Evolutionary conservation across 2,113 vertebrate genomes (phyloP).

Genomic region (Climacteris rufus): DNA sequence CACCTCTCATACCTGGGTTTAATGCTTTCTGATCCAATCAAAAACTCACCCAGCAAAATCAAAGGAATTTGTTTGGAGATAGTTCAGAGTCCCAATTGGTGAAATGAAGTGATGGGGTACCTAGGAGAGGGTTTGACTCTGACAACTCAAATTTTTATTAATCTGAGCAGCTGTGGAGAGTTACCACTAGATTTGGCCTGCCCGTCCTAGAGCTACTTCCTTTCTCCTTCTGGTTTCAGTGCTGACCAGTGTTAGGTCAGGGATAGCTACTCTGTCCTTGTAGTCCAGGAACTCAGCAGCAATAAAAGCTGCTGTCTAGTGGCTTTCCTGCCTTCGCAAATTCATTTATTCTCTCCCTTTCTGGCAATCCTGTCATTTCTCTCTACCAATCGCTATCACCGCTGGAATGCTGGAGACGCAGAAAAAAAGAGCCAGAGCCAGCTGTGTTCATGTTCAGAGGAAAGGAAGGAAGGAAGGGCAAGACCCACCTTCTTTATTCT

Average conservation of each 20-base stretch:
- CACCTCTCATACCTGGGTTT: not conserved
- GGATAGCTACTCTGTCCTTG: not conserved
- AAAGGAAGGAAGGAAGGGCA: too few relatives aligned
- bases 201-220: not conserved
- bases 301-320: not conserved
- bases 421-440: too few relatives aligned
- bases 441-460: too few relatives aligned
- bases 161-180: not conserved
- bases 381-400: too few relatives aligned
- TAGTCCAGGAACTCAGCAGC: not conserved
- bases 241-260: not conserved
- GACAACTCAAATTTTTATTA: not conserved
- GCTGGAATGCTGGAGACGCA: too few relatives aligned
- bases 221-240: not conserved
- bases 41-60: not conserved
- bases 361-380: not conserved
- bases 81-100: not conserved
- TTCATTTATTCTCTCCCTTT: not conserved
- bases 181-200: not conserved
- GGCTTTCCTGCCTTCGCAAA: not conserved
- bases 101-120: not conserved
- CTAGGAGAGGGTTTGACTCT: not conserved
- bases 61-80: not conserved
- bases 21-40: not conserved
- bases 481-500: too few relatives aligned